A percentile compares a stretch with the other conserved stretches of the same genome.
Evolutionary conservation across 2,888 invertebrate species (phyloP).

Genomic region (Patella pellucida): DNA sequence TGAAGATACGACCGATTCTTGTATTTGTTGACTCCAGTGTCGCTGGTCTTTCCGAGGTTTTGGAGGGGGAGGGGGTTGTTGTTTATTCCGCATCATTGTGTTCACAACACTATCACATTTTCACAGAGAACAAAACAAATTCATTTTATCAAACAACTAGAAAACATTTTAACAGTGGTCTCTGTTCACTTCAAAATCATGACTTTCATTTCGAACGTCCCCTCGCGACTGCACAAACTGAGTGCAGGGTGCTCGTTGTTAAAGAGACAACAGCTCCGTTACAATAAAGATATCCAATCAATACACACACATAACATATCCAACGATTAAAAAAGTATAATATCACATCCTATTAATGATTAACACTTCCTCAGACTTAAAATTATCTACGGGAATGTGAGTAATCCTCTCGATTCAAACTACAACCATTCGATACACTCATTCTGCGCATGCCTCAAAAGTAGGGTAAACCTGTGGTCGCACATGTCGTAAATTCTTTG

Average conservation of each 20-base stretch:
- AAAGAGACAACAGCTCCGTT: conserved; percentile 15
- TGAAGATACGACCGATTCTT: conserved; percentile 70
- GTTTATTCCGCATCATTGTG: conserved; percentile 48
- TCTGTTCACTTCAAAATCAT: neutral
- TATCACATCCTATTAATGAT: conserved; percentile 14
- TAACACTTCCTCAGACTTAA: conserved; percentile 27
- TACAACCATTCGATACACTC: conserved; percentile 41
- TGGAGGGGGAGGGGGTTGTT: conserved; percentile 42
- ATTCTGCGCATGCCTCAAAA: conserved; percentile 35
- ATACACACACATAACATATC: conserved; percentile 21
- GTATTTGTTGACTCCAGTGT: conserved; percentile 72
- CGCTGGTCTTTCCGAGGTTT: conserved; percentile 43
- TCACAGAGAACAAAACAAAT: conserved; percentile 7
- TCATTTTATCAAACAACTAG: neutral
- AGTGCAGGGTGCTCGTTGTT: neutral
- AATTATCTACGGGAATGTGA: conserved; percentile 39
- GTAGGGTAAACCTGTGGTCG: conserved; percentile 3
- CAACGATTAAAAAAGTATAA: conserved; percentile 17
- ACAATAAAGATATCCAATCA: conserved; percentile 11
- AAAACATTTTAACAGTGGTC: neutral
- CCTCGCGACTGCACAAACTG: conserved; percentile 3
- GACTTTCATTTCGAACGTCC: neutral
- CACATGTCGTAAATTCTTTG: neutral
- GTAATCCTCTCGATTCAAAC: conserved; percentile 35
- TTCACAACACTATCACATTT: conserved; percentile 26